phyloP scores from a whole-genome alignment of 2,113 vertebrate species.

The Oncorhynchus gorbuscha region DNA sequence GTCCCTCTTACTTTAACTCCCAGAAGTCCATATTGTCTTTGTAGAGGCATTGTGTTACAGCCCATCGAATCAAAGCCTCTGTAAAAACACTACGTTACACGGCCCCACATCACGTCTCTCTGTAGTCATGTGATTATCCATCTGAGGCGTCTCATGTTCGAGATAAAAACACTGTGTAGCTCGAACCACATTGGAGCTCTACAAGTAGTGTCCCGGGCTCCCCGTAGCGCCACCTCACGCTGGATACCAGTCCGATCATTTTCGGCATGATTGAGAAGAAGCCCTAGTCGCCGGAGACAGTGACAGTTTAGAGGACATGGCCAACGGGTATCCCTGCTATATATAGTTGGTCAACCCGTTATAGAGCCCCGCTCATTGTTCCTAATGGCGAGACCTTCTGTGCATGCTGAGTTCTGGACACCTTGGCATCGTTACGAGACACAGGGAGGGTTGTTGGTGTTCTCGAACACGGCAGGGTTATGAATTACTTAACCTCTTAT shows the following conservation, averaged over 20 bases:
- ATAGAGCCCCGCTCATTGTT: background rate
- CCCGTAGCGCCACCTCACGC: conserved; percentile 24
- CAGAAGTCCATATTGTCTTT: background rate
- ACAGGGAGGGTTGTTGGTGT: conserved; percentile 28
- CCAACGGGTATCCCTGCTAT: background rate
- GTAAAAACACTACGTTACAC: background rate
- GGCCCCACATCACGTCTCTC: background rate
- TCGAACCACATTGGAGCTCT: background rate
- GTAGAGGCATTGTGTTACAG: background rate
- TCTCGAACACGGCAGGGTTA: conserved; percentile 32
- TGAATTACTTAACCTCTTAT: conserved; percentile 45
- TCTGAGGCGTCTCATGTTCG: background rate
- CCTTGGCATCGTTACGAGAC: conserved; percentile 17
- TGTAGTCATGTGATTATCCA: background rate
- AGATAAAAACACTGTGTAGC: background rate
- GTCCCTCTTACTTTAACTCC: background rate
- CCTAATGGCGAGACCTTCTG: conserved; percentile 9
- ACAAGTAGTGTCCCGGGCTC: background rate
- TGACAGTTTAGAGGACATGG: background rate
- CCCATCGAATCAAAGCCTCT: background rate
- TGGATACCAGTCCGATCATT: background rate
- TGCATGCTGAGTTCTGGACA: background rate
- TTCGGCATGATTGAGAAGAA: conserved; percentile 32
- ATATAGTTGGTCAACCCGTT: background rate
- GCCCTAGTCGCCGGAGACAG: background rate